Base-by-base conservation (phyloP, 2,797 vertebrate species). In the Chromobotia macracanthus region DNA sequence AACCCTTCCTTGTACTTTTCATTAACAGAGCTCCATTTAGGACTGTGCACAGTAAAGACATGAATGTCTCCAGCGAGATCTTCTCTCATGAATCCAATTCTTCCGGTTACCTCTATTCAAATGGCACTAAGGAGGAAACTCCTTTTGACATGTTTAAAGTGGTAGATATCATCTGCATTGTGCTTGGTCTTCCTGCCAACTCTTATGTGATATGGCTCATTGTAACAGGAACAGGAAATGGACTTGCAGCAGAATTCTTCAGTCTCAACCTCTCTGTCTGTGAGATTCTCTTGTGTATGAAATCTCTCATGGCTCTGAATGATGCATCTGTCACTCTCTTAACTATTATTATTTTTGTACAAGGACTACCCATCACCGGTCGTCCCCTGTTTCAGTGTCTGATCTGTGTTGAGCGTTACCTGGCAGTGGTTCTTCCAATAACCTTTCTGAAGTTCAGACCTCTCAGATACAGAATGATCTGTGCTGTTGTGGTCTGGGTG, bases 381-480 rank as follows among this genome's bases (percentile, higher is more conserved):
- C 56, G 11, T 60, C 56, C 75, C 56, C 64, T 84, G 15, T 83
- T 88, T 69, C 82, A 81, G 68, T 28, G 55, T 55, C 44, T 76
- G 55, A 58, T 88, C 1, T 76, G 71, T 74, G 21, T 73, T 18
- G 65, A 82, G 72, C 50, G 70, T 31, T 85, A 83, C 28, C 31
- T 81, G 23, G 80, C 80, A 18, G 74, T 85, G 23, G 12, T 83
- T 7, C 78, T 72, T 68, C 84, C 82, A 50, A 48, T 82, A 21
- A 71, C 64, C 23, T 87, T 79, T 41, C 50, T 84, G 41, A 85
- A 77, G 67, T 81, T 1, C 50, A 86, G 79, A 82, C 75, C 72
- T 72, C 79, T 81, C 53, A 86, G 84, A 79, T 72, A 78, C 81
- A 87, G 86, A 71, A 31, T 84, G 61, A 21, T 35, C 7, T 78